Evolutionary conservation across 2,888 invertebrate species (phyloP).

Genomic region (Melanophora roralis): DNA sequence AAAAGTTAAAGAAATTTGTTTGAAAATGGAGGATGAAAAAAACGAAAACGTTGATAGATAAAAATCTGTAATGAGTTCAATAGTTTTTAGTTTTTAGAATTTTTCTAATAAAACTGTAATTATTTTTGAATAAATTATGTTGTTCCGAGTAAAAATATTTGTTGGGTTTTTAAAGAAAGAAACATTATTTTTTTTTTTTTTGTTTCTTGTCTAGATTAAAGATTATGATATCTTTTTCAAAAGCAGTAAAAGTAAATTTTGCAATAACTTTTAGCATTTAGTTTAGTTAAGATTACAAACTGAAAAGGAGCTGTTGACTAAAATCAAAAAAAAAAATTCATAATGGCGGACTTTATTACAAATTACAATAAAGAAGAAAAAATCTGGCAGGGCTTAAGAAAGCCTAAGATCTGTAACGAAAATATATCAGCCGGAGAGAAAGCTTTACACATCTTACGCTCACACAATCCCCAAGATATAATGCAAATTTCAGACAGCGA

Average conservation of each 20-base stretch:
- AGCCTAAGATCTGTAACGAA: background rate
- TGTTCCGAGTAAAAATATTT: background rate
- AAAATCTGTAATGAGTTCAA: no score
- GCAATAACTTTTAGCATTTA: no score
- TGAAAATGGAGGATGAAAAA: background rate
- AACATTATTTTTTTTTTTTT: no score
- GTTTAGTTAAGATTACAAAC: no score
- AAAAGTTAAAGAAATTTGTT: background rate
- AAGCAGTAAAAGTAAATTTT: no score
- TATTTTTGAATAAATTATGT: background rate
- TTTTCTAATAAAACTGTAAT: background rate
- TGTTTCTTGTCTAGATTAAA: no score
- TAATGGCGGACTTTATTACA: background rate
- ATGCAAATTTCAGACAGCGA: constrained; percentile 68
- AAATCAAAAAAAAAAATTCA: no score
- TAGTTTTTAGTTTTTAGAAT: background rate
- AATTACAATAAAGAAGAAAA: constrained; percentile 6
- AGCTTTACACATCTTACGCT: background rate
- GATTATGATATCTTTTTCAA: no score
- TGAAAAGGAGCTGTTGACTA: no score
- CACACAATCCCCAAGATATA: background rate
- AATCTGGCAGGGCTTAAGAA: background rate
- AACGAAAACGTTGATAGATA: background rate
- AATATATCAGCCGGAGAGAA: background rate
- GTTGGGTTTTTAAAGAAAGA: no score